Base-by-base conservation (phyloP, 1,140 invertebrate genomes). In the Macrosteles quadrilineatus region DNA sequence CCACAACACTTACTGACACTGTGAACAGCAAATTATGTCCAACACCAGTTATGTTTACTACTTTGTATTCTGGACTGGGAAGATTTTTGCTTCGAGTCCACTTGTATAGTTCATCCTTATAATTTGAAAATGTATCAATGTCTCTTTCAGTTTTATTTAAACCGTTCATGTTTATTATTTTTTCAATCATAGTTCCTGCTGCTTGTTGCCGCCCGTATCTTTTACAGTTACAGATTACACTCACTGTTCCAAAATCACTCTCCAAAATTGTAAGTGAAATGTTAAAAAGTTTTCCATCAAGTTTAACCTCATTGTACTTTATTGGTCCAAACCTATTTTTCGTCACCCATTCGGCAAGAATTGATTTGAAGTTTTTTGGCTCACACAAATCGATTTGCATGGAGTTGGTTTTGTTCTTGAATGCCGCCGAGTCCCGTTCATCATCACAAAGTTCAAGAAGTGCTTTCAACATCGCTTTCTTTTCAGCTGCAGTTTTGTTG, bases 11-110 rank as follows among this genome's bases (percentile, higher is more conserved):
- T 3, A 50, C 47, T 4, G 47, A 50, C n/a, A 50, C 47, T 19
- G 47, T 50, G 21, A 50, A 50, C 47, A 50, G n/a, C 47, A 50
- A 21, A 3, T n/a, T 50, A n/a, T 50, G 47, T 17, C 47, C 47
- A 4, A 50, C 4, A 17, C 47, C 47, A 19, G 47, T 9, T n/a
- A 50, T n/a, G 6, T 50, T 50, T 3, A 19, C n/a, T 4, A 50
- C 47, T 21, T 50, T 50, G n/a, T 50, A 50, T 21, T 50, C 14
- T 9, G 47, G 47, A 4, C 4, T 19, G 47, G 47, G 6, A 17
- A 50, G 47, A 9, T 50, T 17, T 50, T n/a, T 50, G n/a, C n/a
- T 50, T 17, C n/a, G 47, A 19, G 47, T 21, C 47, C 47, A 50
- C 4, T 21, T 50, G n/a, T 50, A 21, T 11, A 50, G 21, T n/a